Evolutionary conservation across 2,888 invertebrate species (phyloP).

Genomic region (Campoletis raptor): DNA sequence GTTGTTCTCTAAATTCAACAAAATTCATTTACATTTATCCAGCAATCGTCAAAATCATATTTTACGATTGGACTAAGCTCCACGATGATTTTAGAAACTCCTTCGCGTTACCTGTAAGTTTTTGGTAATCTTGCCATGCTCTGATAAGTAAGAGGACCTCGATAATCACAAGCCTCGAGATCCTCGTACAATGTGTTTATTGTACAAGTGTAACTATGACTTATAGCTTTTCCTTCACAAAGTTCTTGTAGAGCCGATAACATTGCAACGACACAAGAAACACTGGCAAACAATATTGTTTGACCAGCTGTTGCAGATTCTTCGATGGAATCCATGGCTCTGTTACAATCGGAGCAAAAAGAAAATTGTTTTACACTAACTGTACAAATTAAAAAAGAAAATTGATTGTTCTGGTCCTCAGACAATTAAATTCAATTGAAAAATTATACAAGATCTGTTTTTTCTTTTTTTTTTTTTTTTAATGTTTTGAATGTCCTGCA

Average conservation of each 20-base stretch:
- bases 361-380: not conserved
- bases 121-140: constrained; percentile 93
- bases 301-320: constrained; percentile 95
- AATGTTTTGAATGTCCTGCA: not conserved
- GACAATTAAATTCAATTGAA: not conserved
- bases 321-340: constrained; percentile 96
- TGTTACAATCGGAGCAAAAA: constrained; percentile 80
- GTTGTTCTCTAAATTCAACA: constrained; percentile 77
- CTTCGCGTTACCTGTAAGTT: constrained; percentile 88
- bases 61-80: not conserved
- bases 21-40: not conserved
- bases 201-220: constrained; percentile 85
- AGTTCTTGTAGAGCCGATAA: constrained; percentile 93
- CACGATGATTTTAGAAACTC: not conserved
- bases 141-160: constrained; percentile 94
- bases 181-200: constrained; percentile 82
- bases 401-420: not conserved
- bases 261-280: constrained; percentile 93
- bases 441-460: not conserved
- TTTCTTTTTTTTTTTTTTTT: too few relatives aligned
- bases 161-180: constrained; percentile 88
- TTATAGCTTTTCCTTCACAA: constrained; percentile 90
- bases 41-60: not conserved
- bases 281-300: constrained; percentile 91
- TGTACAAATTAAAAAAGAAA: not conserved